Conservation (phyloP, 2,888 invertebrate species). For the Oeneis ivallda region DNA sequence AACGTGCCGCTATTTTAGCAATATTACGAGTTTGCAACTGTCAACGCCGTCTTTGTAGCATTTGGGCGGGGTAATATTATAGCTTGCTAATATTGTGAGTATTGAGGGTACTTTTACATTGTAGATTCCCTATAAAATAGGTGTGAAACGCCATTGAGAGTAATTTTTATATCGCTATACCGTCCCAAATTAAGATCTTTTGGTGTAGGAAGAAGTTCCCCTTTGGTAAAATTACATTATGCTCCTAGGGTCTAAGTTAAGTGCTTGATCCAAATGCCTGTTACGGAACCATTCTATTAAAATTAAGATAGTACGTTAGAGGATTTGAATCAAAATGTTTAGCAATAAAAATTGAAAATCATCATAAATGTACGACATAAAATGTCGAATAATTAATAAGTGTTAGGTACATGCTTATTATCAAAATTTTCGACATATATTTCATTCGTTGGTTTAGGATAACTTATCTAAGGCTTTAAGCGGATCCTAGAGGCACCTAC, state of each 20-base stretch:
- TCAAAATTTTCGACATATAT: not conserved
- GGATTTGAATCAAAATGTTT: not conserved
- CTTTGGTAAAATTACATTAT: not conserved
- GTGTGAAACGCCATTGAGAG: not conserved
- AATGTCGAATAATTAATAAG: not conserved
- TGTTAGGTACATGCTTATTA: slow-evolving; percentile 1
- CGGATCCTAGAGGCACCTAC: not conserved
- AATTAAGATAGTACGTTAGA: not conserved
- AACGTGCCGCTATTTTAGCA: too few species aligned
- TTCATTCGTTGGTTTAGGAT: not conserved
- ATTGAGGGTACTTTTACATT: not conserved
- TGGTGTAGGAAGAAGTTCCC: not conserved
- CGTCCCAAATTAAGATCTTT: not conserved
- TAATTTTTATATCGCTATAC: not conserved
- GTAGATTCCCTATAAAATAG: not conserved
- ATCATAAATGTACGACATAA: not conserved
- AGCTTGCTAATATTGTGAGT: not conserved
- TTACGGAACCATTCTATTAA: not conserved
- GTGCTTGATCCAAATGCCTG: not conserved
- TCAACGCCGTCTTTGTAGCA: too few species aligned
- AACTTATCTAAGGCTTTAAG: not conserved
- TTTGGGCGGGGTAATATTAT: too few species aligned
- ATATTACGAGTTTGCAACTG: too few species aligned
- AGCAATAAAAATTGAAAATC: slow-evolving; percentile 6
- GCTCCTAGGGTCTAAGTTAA: not conserved